These are phyloP conservation scores for Tethya wilhelma DNA, from an alignment of 37 sponge, comb jelly and placozoan genomes.

Conservation along the genomic window DNA sequence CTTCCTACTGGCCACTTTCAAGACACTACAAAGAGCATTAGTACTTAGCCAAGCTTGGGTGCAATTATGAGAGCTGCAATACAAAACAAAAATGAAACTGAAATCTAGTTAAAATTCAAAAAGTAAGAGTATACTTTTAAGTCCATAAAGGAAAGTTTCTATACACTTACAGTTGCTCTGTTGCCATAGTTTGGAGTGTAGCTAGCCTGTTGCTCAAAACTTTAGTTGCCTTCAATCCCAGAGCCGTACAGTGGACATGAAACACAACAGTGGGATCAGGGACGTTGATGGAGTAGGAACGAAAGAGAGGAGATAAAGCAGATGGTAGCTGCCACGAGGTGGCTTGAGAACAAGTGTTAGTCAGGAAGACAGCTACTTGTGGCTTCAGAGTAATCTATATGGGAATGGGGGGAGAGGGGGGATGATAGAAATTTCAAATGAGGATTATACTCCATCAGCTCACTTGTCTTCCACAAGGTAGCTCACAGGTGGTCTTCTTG, in stretches of 20 bases:
- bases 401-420: not conserved
- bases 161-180: slow-evolving; percentile 74
- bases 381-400: slow-evolving; percentile 24
- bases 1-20: slow-evolving; percentile 21
- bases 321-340: slow-evolving; percentile 61
- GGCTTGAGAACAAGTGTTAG: not conserved
- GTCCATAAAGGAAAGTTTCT: not conserved
- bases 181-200: slow-evolving; percentile 59
- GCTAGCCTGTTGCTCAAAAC: slow-evolving; percentile 68
- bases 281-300: slow-evolving; percentile 69
- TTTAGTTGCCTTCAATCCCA: slow-evolving; percentile 64
- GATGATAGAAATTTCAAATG: not conserved
- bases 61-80: slow-evolving; percentile 10
- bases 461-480: slow-evolving; percentile 70
- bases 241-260: slow-evolving; percentile 40
- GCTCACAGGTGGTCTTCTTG: slow-evolving; percentile 7
- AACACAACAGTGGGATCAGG: slow-evolving; percentile 63
- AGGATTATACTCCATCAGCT: not conserved
- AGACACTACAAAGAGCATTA: slow-evolving; percentile 10
- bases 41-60: slow-evolving; percentile 22
- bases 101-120: no score
- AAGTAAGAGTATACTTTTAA: no score
- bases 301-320: slow-evolving; percentile 52
- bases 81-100: not conserved
- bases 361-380: slow-evolving; percentile 40